Evolutionary conservation across 2,888 invertebrate genomes (phyloP), one percentile per base, ranked within the genome.

Genomic region (Torymus tubicola): DNA sequence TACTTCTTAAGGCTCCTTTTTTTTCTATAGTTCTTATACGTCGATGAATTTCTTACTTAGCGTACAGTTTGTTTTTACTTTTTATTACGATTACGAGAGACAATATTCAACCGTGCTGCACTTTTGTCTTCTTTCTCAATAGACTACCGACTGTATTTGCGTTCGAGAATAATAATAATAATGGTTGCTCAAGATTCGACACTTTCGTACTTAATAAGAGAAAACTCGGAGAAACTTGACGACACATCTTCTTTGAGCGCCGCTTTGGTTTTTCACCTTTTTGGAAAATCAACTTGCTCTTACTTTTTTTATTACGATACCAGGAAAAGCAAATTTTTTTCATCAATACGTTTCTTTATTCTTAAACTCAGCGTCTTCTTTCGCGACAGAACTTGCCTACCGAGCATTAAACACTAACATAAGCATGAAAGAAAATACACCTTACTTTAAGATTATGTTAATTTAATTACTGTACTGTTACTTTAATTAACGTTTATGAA

Each of bases 381-480:
- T 85, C 81, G 78, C 85, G 86, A 86, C 85, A 84, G 84, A 86
- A 87, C 87, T 89, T 88, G 89, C 88, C 89, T 86, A 86, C 83
- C 82, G 83, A 87, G 86, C 86, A 86, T 85, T 87, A 86, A 78
- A 87, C 84, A 84, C 81, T 86, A 86, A 87, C 84, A 86, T 85
- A 85, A 86, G 85, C 70, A 78, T 84, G 84, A 84, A 86, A 85
- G 85, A 84, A 84, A 86, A 86, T 83, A 85, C 82, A 84, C 82
- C 80, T 85, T 85, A 85, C 84, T 81, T 84, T 86, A 85, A 85
- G 86, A 82, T 85, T 86, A 86, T 83, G 82, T 88, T 87, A 88
- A 86, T 87, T 90, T 90, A 89, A 88, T 88, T 89, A 91, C 86
- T 87, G 85, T 89, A 90, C 88, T 88, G 86, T 89, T 89, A 89